Conservation (phyloP, 2,888 invertebrate species). For the Eupithecia centaureata region DNA sequence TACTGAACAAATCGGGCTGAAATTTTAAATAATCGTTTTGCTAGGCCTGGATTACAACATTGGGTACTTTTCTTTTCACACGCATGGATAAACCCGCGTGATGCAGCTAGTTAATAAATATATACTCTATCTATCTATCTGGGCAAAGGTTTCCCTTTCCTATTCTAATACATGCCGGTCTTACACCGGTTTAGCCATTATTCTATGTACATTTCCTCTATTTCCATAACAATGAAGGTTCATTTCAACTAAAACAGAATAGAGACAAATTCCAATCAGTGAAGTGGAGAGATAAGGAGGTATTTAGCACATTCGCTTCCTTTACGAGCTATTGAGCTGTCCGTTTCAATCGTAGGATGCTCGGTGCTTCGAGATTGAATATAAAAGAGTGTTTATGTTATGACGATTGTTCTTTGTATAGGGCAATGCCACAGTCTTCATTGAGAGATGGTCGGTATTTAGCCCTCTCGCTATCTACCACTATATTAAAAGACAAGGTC, state of each 20-base stretch:
- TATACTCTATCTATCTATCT: too few relatives aligned
- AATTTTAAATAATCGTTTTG: too few relatives aligned
- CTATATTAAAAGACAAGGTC: neutral
- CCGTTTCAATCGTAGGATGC: conserved; percentile 30
- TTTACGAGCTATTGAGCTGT: conserved; percentile 34
- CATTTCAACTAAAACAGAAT: conserved; percentile 21
- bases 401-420: neutral
- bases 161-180: neutral
- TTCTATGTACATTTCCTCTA: neutral
- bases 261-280: conserved; percentile 32
- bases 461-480: neutral
- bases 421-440: neutral
- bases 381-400: neutral
- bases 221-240: conserved; percentile 28
- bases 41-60: too few relatives aligned
- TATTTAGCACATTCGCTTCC: conserved; percentile 32
- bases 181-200: neutral
- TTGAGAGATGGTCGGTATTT: neutral
- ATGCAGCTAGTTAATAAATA: too few relatives aligned
- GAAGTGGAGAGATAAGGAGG: conserved; percentile 26
- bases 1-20: too few relatives aligned
- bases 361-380: conserved; percentile 13
- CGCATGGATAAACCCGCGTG: too few relatives aligned
- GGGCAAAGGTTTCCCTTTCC: neutral
- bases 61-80: too few relatives aligned